These are phyloP conservation scores for Eupithecia centaureata DNA, from an alignment of 2,888 invertebrate species.

Conservation along the genomic window DNA sequence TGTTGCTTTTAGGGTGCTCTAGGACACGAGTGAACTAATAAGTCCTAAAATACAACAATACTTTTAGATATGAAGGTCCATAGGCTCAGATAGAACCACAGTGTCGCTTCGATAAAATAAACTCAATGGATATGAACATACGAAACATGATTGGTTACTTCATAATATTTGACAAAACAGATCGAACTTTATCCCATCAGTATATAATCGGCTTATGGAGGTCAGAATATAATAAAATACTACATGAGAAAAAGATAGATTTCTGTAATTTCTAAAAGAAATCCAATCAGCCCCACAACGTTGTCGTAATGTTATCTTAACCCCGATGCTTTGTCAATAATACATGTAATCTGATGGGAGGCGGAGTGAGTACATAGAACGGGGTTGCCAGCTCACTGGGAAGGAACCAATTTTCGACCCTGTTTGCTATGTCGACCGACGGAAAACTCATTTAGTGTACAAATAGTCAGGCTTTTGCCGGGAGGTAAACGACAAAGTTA, in stretches of 20 bases:
- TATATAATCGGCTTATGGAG: neutral
- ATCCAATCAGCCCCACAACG: slow-evolving; percentile 28
- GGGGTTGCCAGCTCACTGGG: slow-evolving; percentile 14
- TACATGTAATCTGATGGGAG: slow-evolving; percentile 42
- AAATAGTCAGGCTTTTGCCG: slow-evolving; percentile 41
- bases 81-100: neutral
- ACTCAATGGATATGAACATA: neutral
- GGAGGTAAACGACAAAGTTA: slow-evolving; percentile 29
- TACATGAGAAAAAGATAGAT: neutral
- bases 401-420: slow-evolving; percentile 49
- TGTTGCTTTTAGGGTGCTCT: slow-evolving; percentile 36
- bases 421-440: slow-evolving; percentile 42
- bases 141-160: neutral
- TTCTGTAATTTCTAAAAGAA: slow-evolving; percentile 19
- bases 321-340: slow-evolving; percentile 42
- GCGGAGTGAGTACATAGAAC: slow-evolving; percentile 3
- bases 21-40: slow-evolving; percentile 19
- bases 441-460: slow-evolving; percentile 44
- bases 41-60: neutral
- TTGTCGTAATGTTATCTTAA: slow-evolving; percentile 31
- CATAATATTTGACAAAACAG: neutral
- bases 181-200: neutral
- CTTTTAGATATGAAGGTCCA: neutral
- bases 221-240: neutral
- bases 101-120: neutral